These are phyloP conservation scores for Petaurus breviceps DNA, from an alignment of 2,113 vertebrate genomes.

Conservation along the genomic window DNA sequence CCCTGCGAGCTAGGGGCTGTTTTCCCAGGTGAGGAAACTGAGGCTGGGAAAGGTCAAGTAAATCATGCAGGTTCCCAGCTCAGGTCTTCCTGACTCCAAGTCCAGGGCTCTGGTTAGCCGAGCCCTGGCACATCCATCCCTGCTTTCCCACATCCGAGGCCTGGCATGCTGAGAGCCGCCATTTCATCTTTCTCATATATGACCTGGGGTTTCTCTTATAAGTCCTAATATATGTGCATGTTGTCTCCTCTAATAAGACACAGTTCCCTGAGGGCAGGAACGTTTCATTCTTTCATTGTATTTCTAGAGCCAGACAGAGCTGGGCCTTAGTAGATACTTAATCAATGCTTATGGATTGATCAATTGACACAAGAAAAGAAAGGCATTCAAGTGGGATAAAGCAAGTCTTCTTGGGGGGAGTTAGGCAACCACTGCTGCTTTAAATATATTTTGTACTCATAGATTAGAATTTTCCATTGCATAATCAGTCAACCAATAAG, in stretches of 20 bases:
- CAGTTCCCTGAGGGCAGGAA: neutral
- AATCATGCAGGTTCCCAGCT: neutral
- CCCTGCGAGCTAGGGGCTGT: too few species aligned
- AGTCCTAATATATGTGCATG: neutral
- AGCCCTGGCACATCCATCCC: neutral
- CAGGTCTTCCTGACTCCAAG: neutral
- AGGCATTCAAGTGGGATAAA: neutral
- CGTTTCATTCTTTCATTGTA: neutral
- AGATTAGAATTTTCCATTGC: constrained; percentile 25
- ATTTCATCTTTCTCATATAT: neutral
- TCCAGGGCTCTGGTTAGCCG: neutral
- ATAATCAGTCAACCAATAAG: neutral
- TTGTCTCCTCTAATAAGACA: neutral
- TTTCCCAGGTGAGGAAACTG: neutral
- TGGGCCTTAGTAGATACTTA: neutral
- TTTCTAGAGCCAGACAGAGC: neutral
- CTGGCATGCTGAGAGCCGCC: neutral
- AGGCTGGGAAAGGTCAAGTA: neutral
- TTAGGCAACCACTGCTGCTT: neutral
- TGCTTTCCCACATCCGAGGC: neutral
- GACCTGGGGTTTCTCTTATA: neutral
- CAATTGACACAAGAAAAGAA: neutral
- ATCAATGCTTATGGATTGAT: neutral
- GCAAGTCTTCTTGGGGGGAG: neutral
- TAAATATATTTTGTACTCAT: neutral